Conservation (phyloP, 2,113 vertebrate species). For the Mesitornis unicolor region DNA sequence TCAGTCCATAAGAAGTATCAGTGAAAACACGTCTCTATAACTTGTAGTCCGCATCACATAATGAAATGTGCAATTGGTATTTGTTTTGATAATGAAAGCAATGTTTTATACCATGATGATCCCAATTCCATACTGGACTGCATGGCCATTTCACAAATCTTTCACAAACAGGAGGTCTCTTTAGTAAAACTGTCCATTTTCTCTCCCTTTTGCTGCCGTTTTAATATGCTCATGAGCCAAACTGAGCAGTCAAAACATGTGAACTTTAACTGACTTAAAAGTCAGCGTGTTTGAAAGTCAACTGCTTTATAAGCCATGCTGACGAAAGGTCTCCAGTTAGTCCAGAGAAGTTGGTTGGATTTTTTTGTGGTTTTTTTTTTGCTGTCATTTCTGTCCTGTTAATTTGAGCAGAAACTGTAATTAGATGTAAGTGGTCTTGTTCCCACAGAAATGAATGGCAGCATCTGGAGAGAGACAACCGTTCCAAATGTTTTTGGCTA, state of each 20-base stretch:
- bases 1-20: background rate
- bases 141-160: background rate
- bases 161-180: background rate
- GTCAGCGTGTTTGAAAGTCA: slow-evolving; percentile 34
- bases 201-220: background rate
- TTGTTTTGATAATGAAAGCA: background rate
- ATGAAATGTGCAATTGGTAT: accelerated
- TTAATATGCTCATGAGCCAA: background rate
- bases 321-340: slow-evolving; percentile 51
- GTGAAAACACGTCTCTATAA: accelerated
- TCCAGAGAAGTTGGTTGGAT: slow-evolving; percentile 19
- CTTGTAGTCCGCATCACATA: background rate
- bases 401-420: slow-evolving; percentile 85
- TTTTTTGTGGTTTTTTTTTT: background rate
- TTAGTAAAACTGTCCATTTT: background rate
- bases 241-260: background rate
- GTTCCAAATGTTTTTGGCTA: slow-evolving; percentile 84
- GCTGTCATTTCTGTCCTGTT: slow-evolving; percentile 82
- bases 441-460: slow-evolving; percentile 86
- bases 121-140: background rate
- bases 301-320: slow-evolving; percentile 15
- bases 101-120: background rate
- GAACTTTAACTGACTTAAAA: slow-evolving; percentile 56
- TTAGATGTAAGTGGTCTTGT: slow-evolving; percentile 83
- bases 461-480: slow-evolving; percentile 80